Base-by-base conservation (phyloP, 2,113 vertebrate species). In the Pseudopipra pipra region DNA sequence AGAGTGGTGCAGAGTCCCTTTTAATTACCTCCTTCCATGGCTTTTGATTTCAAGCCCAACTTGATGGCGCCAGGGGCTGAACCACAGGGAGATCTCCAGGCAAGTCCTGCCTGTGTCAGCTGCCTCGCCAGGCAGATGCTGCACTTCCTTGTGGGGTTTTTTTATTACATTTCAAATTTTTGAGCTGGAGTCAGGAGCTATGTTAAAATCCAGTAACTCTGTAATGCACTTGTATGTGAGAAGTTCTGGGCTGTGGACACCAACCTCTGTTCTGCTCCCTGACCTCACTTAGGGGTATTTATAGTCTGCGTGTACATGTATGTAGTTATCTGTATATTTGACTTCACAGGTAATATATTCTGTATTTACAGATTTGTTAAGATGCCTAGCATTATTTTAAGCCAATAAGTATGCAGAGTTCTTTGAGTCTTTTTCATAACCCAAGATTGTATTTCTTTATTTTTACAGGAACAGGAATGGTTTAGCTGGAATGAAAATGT, bases 21-120 rank as follows among this genome's bases (percentile, higher is more conserved):
- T 96, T 97, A 97, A 97, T 98, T 95, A 96, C 97, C 96, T 96
- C 95, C 92, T 96, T 97, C 95, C 93, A 94, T 87, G 81, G 92
- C 95, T 97, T 97, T 97, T 97, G 97, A 97, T 91, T 96, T 87
- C 24, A 76, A 95, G 97, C 98, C 97, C 91, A 96, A 96, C 94
- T 98, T 98, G 97, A 98, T 97, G 98, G 98, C 96, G 96, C 98
- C 98, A 97, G 96, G 95, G 97, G 91, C 96, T 96, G 96, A 98
- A 97, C 97, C 97, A 91, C 97, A 97, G 92, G 95, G 96, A 96
- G 85, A 95, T 97, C 96, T 96, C 90, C 19, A 33, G 92, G 97
- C 92, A 75, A 78, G 83, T 78, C 51, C 49, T 90, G 61, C 71
- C 87, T 92, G 25, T 93, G 90, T 91, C 96, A 95, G 71, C 93